Conservation (phyloP, 1,140 invertebrate genomes). For the Drosophila grimshawi region DNA sequence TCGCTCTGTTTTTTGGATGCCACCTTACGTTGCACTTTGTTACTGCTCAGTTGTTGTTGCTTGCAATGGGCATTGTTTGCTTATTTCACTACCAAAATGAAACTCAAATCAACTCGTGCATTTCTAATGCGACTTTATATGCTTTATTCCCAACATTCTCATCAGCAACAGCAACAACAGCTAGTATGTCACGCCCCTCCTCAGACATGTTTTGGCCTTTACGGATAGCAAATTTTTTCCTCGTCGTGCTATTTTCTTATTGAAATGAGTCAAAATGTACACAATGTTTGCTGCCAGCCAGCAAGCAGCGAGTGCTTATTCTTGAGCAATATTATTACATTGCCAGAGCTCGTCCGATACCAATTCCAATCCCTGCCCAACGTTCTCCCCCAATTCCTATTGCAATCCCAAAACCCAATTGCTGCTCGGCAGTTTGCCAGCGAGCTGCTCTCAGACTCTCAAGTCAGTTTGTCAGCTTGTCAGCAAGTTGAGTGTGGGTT, state of each 20-base stretch:
- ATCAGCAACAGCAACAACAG: conserved; percentile 44
- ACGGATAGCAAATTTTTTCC: conserved; percentile 67
- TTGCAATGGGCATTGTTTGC: conserved; percentile 75
- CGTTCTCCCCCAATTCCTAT: neutral
- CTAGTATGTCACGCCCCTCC: conserved; percentile 13
- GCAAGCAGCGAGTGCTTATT: neutral
- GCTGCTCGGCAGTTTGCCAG: conserved; percentile 50
- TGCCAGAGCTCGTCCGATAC: conserved; percentile 10
- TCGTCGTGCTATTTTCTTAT: conserved; percentile 66
- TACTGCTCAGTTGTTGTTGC: conserved; percentile 30
- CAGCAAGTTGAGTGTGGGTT: conserved; percentile 50
- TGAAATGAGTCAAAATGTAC: conserved; percentile 78
- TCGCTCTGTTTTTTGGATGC: neutral
- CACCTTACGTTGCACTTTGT: conserved; percentile 62
- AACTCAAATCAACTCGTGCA: conserved; percentile 83
- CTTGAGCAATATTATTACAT: conserved; percentile 51
- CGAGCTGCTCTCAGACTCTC: conserved; percentile 26
- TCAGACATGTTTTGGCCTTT: conserved; percentile 59
- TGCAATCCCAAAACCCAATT: conserved; percentile 52
- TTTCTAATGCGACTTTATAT: conserved; percentile 83
- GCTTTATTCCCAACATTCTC: conserved; percentile 54
- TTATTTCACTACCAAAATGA: conserved; percentile 75
- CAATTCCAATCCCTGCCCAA: conserved; percentile 4
- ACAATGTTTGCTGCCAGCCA: conserved; percentile 58
- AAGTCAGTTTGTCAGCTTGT: conserved; percentile 75